Percentiles rank a stretch among this genome's conserved stretches.
Conservation (phyloP, 2,888 invertebrate species). For the Dynastes grantii region DNA sequence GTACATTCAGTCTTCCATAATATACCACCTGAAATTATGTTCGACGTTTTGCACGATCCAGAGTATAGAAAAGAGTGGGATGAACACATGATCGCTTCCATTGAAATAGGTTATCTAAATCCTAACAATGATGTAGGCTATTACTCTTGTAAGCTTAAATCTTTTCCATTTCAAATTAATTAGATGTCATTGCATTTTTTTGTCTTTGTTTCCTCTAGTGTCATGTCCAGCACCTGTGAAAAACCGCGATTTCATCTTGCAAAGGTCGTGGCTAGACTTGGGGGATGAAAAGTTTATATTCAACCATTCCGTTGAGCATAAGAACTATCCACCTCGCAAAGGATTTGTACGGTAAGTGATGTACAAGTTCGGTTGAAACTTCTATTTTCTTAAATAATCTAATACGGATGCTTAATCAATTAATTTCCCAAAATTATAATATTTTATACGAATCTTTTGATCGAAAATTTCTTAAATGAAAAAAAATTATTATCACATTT, state of each 20-base stretch:
- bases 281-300: conserved; percentile 90
- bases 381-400: background rate
- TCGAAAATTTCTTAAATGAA: no score
- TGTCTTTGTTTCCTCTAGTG: conserved; percentile 73
- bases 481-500: no score
- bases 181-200: background rate
- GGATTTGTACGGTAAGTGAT: conserved; percentile 79
- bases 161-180: background rate
- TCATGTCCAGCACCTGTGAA: conserved; percentile 90
- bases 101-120: conserved; percentile 91
- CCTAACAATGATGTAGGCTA: conserved; percentile 95
- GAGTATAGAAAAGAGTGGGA: conserved; percentile 93
- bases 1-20: conserved; percentile 81
- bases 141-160: conserved; percentile 83
- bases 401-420: no score
- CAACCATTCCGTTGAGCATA: conserved; percentile 92
- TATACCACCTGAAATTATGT: conserved; percentile 82
- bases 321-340: conserved; percentile 87
- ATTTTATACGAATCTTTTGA: no score
- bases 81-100: conserved; percentile 89
- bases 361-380: background rate
- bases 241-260: conserved; percentile 93
- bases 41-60: conserved; percentile 93
- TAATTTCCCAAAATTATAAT: no score
- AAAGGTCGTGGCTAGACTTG: conserved; percentile 92